Conservation (phyloP, 2,888 invertebrate species). For the Lasioglossum zephyrum region DNA sequence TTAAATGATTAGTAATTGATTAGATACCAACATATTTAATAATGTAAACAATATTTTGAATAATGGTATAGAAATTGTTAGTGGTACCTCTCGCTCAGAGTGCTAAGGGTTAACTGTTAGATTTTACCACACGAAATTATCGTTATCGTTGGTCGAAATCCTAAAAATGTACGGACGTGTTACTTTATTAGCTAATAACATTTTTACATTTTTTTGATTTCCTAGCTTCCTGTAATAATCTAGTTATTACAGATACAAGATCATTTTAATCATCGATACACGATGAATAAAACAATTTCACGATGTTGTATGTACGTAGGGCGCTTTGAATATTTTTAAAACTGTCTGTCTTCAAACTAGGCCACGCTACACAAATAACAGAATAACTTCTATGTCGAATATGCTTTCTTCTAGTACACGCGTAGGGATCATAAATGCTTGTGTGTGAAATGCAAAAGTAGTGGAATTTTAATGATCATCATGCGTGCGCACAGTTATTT, state of each 20-base stretch:
- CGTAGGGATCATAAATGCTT: conserved; percentile 46
- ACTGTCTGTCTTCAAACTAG: conserved; percentile 3
- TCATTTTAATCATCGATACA: no score
- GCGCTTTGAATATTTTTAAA: neutral
- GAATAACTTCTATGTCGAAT: conserved; percentile 33
- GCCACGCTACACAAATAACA: conserved; percentile 1
- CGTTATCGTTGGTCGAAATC: neutral
- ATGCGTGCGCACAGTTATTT: conserved; percentile 19
- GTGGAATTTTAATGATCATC: conserved; percentile 62
- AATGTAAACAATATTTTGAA: no score
- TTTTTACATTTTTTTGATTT: no score
- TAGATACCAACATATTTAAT: no score
- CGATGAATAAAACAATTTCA: neutral
- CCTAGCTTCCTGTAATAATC: no score
- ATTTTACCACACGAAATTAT: neutral
- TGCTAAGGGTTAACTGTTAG: neutral
- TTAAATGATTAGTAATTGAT: no score
- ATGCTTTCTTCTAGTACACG: conserved; percentile 28
- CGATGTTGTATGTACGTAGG: neutral
- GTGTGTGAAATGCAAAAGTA: conserved; percentile 16
- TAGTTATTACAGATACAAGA: no score
- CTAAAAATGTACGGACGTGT: no score
- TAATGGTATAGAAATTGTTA: no score
- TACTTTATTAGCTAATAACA: no score
- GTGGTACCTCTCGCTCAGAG: no score